phyloP scores from a whole-genome alignment of 2,888 invertebrate genomes.

The Embidobia sp. region DNA sequence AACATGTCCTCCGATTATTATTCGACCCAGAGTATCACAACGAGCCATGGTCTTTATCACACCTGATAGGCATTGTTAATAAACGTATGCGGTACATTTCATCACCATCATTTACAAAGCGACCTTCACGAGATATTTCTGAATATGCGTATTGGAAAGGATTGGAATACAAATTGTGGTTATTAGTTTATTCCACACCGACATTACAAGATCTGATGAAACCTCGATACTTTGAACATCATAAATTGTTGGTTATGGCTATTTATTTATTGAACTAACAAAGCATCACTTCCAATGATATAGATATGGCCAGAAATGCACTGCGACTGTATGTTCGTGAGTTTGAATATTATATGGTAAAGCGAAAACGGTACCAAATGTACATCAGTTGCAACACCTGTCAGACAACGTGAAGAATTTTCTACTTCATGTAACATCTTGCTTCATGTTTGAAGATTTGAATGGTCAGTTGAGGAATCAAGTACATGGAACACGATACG shows the following conservation, averaged over 20 bases:
- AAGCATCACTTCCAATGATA: not conserved
- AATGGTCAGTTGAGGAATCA: not conserved
- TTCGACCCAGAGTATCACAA: not conserved
- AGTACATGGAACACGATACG: not conserved
- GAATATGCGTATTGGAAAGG: not conserved
- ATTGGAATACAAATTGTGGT: not conserved
- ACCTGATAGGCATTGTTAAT: not conserved
- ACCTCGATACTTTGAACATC: slow-evolving; percentile 38
- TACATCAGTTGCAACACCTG: not conserved
- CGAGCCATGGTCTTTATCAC: not conserved
- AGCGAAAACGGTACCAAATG: not conserved
- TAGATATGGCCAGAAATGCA: too few species aligned
- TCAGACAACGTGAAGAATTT: not conserved
- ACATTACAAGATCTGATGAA: slow-evolving; percentile 60
- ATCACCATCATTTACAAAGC: not conserved
- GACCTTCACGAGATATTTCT: not conserved
- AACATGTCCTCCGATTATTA: not conserved
- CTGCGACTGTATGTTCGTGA: too few species aligned
- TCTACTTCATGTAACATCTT: not conserved
- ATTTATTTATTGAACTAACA: not conserved
- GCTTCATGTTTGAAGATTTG: not conserved
- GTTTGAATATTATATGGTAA: not conserved
- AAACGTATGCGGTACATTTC: not conserved
- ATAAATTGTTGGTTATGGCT: not conserved
- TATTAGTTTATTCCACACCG: slow-evolving; percentile 63